phyloP scores from a whole-genome alignment of 2,113 vertebrate species.

The Scomber scombrus region DNA sequence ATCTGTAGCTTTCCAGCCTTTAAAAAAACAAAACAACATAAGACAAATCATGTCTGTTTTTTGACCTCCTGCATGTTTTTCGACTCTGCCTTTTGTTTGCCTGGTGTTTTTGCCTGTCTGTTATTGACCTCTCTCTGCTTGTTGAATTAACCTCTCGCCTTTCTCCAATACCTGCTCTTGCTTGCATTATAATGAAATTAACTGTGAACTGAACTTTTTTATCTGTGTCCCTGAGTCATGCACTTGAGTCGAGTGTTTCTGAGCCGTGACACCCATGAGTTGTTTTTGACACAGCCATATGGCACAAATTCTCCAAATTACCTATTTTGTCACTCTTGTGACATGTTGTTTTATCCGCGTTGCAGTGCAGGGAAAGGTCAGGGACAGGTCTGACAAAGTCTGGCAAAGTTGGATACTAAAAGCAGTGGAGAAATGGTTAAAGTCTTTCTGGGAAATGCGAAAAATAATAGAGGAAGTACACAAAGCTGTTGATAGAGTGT shows the following conservation, averaged over 20 bases:
- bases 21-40: too few species aligned
- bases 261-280: too few species aligned
- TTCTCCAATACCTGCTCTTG: too few species aligned
- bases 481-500: background rate
- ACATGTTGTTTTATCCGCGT: background rate
- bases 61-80: background rate
- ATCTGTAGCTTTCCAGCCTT: background rate
- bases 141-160: background rate
- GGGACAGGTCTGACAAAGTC: background rate
- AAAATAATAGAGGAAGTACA: background rate
- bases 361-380: background rate
- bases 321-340: too few species aligned
- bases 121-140: background rate
- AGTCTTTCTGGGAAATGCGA: too few species aligned
- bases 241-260: too few species aligned
- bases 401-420: background rate
- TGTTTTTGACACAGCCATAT: too few species aligned
- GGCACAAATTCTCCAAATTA: too few species aligned
- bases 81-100: background rate
- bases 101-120: background rate
- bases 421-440: too few species aligned
- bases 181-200: too few species aligned
- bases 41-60: background rate
- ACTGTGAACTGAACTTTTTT: too few species aligned
- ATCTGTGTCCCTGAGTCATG: too few species aligned